Base-by-base conservation (phyloP, 2,113 vertebrate species). In the Ranitomeya variabilis region DNA sequence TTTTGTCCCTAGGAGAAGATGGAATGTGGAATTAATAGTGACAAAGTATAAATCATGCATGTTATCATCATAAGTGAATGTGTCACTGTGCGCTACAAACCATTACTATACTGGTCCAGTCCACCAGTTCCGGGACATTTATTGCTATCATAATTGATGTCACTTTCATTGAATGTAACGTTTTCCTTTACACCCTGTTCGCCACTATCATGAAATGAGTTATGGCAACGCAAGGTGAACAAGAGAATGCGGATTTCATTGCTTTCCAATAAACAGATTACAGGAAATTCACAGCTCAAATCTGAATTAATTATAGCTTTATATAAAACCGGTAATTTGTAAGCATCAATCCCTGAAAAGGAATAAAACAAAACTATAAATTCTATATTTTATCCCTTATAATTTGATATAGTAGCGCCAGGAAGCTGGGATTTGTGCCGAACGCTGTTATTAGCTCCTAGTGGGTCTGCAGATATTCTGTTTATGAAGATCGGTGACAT, bases 121-220 rank as follows among this genome's bases (percentile, higher is more conserved):
- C 73, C 87, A 89, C 87, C 82, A 89, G 87, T 78, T 89, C 55
- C 64, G 69, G 26, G 81, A 85, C 82, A 85, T 89, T 89, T 89
- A 85, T 89, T 89, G 85, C 82, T 78, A 55, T 85, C 82, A 45
- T 89, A 89, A 89, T 89, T 89, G 81, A 89, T 89, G 81, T 85
- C 87, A 89, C 82, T 89, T 89, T 89, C 87, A 69, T 89, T 85
- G 87, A 89, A 89, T 64, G 60, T 84, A 85, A 89, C 87, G 85
- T 85, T 85, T 89, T 79, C 81, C 62, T 84, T 79, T 85, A 89
- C 80, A 79, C 62, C 23, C 81, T 79, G 74, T 85, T 83, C 82
- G 55, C 73, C 73, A 66, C 59, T 85, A 85, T 89, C 87, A 89
- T 69, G 51, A 85, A 77, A 89, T 85, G 87, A 89, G 26, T 85